Evolutionary conservation across 2,888 invertebrate genomes (phyloP).

Genomic region (Eustalomyia histrio): DNA sequence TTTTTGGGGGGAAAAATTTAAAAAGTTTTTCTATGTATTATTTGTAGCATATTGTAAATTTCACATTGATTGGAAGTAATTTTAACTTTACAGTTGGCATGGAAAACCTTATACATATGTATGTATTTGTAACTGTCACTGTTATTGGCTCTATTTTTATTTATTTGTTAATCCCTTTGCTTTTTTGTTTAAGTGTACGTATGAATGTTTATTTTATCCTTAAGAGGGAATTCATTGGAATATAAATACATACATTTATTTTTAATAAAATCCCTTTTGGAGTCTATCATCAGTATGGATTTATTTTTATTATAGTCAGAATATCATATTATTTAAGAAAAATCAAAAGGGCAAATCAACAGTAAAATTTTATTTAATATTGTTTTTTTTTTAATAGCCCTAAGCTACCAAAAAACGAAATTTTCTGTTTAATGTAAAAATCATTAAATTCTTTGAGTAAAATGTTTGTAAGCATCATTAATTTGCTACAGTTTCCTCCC

Average conservation of each 20-base stretch:
- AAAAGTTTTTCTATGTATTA: no score
- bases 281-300: slow-evolving; percentile 4
- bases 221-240: not conserved
- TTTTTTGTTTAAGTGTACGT: not conserved
- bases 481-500: no score
- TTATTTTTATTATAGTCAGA: not conserved
- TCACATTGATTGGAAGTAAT: no score
- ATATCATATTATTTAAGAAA: not conserved
- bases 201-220: slow-evolving; percentile 2
- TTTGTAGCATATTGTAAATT: no score
- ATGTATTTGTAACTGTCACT: slow-evolving; percentile 3
- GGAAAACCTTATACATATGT: no score
- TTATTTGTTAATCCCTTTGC: not conserved
- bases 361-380: not conserved
- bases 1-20: no score
- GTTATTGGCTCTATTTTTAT: not conserved
- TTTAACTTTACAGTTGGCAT: no score
- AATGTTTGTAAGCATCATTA: no score
- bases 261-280: slow-evolving; percentile 10
- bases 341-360: not conserved
- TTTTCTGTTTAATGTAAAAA: not conserved
- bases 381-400: not conserved
- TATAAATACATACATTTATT: not conserved
- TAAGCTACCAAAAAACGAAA: not conserved
- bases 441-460: no score